Evolutionary conservation across 1,140 invertebrate species (phyloP), one percentile per base, ranked within the genome.

Genomic region (Ladona fulva): DNA sequence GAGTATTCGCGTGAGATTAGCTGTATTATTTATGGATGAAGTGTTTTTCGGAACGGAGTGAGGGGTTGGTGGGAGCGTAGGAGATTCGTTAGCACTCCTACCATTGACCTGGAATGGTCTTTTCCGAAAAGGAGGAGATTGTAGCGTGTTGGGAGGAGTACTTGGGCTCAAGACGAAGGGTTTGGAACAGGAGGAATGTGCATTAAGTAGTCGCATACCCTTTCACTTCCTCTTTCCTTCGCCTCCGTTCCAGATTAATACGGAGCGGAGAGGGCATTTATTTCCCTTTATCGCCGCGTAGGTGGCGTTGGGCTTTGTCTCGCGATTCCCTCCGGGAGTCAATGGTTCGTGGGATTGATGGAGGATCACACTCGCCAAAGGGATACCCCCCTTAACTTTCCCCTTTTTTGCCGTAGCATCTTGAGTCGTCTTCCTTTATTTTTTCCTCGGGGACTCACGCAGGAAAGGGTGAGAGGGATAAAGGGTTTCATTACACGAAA

Each of bases 401-500:
- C n/a, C 29, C 29, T 37, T 37, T 37, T 37, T 37, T 37, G 29
- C 52, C 44, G 44, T 10, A 19, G 52, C 5, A 3, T 22, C 52
- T 12, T 3, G 16, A 19, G 16, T 22, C 52, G 3, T 66, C 52
- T 6, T 22, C 19, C 44, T 66, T 22, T 66, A 19, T 66, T 66
- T 66, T 66, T 66, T 66, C 52, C n/a, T 66, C 12, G 10, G 44
- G 44, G 44, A 3, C 16, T 19, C 52, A 66, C 16, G 52, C 14
- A 22, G 52, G 3, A 1, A 12, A 66, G 52, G 14, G 52, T 66
- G 1, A 66, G 52, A 66, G 44, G 44, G 10, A 52, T 11, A 52
- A 66, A 66, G 52, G 52, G 52, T 66, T 66, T 66, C 52, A 66
- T 66, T 66, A 66, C 52, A 22, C 52, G 52, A 66, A 66, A 66